Evolutionary conservation across 2,888 invertebrate species (phyloP).

Genomic region (Blastobasis adustella): DNA sequence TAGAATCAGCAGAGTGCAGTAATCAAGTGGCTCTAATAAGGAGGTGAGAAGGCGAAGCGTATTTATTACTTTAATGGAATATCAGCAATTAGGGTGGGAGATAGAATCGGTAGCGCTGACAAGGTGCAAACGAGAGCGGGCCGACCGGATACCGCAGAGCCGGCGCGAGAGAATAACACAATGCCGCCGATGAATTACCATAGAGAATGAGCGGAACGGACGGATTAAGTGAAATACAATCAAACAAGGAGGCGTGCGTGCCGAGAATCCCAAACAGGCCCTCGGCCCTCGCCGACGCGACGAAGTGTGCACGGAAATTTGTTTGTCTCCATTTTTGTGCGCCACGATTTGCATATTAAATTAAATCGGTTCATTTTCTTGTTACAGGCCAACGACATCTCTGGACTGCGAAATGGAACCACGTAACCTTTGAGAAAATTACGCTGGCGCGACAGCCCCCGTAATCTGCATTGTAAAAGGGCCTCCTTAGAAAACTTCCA

Average conservation of each 20-base stretch:
- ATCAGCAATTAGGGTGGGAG: constrained; percentile 67
- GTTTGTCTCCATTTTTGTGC: constrained; percentile 33
- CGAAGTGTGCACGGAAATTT: constrained; percentile 32
- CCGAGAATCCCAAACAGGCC: constrained; percentile 39
- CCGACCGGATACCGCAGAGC: not conserved
- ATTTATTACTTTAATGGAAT: constrained; percentile 72
- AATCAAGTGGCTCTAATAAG: constrained; percentile 60
- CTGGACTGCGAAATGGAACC: not conserved
- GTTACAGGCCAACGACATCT: not conserved
- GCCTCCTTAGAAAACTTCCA: too few species aligned
- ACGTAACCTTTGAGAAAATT: not conserved
- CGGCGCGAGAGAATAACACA: constrained; percentile 61
- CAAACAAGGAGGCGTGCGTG: constrained; percentile 58
- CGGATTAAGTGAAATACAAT: constrained; percentile 68
- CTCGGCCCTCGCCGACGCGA: constrained; percentile 27
- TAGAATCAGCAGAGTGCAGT: constrained; percentile 61
- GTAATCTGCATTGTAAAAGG: too few species aligned
- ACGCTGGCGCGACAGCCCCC: not conserved
- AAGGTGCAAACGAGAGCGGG: constrained; percentile 69
- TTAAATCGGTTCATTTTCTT: constrained; percentile 17
- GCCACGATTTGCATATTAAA: constrained; percentile 21
- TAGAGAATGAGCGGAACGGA: constrained; percentile 67
- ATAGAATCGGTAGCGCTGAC: constrained; percentile 71
- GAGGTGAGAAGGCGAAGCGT: constrained; percentile 63
- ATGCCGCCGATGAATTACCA: constrained; percentile 64